These are phyloP conservation scores for Charadrius vociferus DNA, from an alignment of 2,113 vertebrate species.

Conservation along the genomic window DNA sequence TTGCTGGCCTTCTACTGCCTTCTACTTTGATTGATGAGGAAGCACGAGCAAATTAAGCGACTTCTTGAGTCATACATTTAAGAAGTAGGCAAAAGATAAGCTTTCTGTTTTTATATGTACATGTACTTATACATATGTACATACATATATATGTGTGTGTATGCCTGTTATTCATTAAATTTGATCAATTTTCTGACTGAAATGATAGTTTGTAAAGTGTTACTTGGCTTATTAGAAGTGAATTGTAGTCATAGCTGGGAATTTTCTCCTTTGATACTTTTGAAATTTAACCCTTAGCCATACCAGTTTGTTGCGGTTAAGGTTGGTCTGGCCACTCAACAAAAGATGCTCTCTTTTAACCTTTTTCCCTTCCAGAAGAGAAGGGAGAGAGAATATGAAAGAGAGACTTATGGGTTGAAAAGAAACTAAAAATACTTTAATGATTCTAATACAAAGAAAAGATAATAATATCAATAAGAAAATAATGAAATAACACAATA, in stretches of 20 bases:
- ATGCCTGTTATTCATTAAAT: not conserved
- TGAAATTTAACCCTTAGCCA: not conserved
- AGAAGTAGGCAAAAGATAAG: not conserved
- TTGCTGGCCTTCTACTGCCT: not conserved
- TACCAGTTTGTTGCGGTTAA: too few species aligned
- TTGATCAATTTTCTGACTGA: not conserved
- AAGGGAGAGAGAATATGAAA: too few species aligned
- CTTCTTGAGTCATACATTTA: not conserved
- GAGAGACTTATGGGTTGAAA: too few species aligned
- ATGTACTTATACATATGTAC: not conserved
- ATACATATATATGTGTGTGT: too few species aligned
- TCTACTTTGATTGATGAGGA: not conserved
- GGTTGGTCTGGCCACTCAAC: too few species aligned
- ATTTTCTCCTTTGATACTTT: not conserved
- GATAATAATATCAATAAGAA: too few species aligned
- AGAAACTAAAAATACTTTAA: too few species aligned
- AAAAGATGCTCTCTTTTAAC: too few species aligned
- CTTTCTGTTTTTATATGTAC: not conserved
- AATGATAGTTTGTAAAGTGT: not conserved
- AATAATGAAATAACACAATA: too few species aligned
- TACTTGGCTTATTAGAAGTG: not conserved
- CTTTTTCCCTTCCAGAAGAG: too few species aligned
- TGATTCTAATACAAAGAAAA: too few species aligned
- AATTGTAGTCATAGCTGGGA: not conserved
- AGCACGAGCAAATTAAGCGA: not conserved